Evolutionary conservation across 2,113 vertebrate species (phyloP).

Genomic region (Tetrao urogallus): DNA sequence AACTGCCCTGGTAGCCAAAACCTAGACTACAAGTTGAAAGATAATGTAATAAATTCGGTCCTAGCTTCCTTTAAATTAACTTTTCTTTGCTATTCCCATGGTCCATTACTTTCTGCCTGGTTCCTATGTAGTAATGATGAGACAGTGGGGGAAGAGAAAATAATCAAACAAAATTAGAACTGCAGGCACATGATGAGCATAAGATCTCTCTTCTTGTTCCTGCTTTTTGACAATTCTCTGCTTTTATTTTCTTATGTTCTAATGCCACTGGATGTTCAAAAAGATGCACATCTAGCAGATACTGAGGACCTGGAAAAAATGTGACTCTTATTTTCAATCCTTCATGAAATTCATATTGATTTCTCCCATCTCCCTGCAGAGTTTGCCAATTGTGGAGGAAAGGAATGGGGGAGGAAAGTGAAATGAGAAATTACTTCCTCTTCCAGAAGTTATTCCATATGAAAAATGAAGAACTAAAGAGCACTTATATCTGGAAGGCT

Average conservation of each 20-base stretch:
- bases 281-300: neutral
- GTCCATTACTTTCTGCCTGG: constrained; percentile 20
- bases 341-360: neutral
- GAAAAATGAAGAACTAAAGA: neutral
- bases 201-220: neutral
- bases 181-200: neutral
- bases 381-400: neutral
- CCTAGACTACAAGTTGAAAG: neutral
- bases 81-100: constrained; percentile 28
- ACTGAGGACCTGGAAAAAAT: neutral
- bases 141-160: constrained; percentile 11
- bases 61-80: constrained; percentile 11
- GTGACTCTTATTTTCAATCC: neutral
- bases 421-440: neutral
- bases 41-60: neutral
- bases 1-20: neutral
- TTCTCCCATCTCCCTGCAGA: neutral
- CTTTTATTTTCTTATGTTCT: neutral
- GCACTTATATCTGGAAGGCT: neutral
- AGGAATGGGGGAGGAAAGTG: neutral
- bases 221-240: neutral
- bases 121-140: constrained; percentile 18
- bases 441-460: neutral
- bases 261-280: neutral
- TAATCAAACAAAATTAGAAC: constrained; percentile 40